Base-by-base conservation (phyloP, 2,113 vertebrate species). In the Catagonus wagneri region DNA sequence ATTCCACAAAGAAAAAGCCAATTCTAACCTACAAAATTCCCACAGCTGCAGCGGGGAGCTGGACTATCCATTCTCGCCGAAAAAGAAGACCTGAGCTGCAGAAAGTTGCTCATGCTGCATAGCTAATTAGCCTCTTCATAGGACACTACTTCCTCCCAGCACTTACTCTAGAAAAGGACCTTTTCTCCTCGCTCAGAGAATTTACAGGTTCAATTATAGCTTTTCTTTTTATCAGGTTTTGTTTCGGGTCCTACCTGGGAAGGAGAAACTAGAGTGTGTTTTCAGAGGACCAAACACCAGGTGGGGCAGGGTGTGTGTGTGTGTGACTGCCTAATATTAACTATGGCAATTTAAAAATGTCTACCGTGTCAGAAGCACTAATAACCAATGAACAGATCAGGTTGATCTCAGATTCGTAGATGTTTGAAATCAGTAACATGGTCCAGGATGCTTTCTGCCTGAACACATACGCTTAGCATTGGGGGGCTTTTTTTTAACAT, bases 101-200 rank as follows among this genome's bases (percentile, higher is more conserved):
- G 58, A 75, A 61, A 61, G 68, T 54, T 17, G 74, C 75, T 96
- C 84, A 71, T 68, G 63, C 0, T 25, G 66, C 93, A 89, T 68
- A 58, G 89, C 52, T 91, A 79, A 96, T 83, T 92, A 95, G 92
- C 52, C 75, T 93, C 89, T 63, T 95, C 91, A 80, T 91, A 75
- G 89, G 86, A 94, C 86, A 87, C 27, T 44, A 39, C 34, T 94
- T 34, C 83, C 63, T 83, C 80, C 80, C 50, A 94, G 74, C 83
- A 76, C 66, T 79, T 72, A 56, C 54, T 86, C 79, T 87, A 92
- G 44, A 36, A 75, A 61, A 29, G 36, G 36, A 90, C 60, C 60
- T 58, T 50, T 15, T 15, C 10, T 27, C 36, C 1, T 4, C 14
- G 56, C 58, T n/a, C 56, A 79, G 11, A 93, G 81, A 79, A 68